Evolutionary conservation across 2,888 invertebrate genomes (phyloP).

Genomic region (Blera fallax): DNA sequence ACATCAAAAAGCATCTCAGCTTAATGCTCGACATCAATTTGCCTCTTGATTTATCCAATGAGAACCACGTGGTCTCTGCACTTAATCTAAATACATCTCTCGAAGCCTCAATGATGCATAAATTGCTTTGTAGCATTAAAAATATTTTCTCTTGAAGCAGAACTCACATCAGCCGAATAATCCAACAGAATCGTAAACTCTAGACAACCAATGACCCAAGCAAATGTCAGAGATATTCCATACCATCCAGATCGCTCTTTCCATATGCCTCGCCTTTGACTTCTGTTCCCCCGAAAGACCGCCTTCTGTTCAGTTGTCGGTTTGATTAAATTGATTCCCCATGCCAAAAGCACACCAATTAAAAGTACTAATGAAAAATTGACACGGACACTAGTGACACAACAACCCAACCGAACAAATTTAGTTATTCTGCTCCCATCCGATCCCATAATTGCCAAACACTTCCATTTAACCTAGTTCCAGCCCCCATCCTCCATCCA

Average conservation of each 20-base stretch:
- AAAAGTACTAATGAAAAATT: conserved; percentile 16
- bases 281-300: conserved; percentile 8
- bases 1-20: too few relatives aligned
- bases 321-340: conserved; percentile 44
- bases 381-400: not conserved
- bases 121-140: too few relatives aligned
- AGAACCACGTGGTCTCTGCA: too few relatives aligned
- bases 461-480: conserved; percentile 48
- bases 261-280: not conserved
- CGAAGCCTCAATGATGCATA: too few relatives aligned
- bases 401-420: conserved; percentile 4
- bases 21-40: too few relatives aligned
- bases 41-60: too few relatives aligned
- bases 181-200: too few relatives aligned
- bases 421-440: conserved; percentile 3
- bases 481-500: not conserved
- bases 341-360: conserved; percentile 29
- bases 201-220: too few relatives aligned
- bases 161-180: too few relatives aligned
- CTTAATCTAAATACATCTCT: too few relatives aligned
- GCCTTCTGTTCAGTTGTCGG: not conserved
- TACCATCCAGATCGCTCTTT: not conserved
- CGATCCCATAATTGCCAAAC: conserved; percentile 38
- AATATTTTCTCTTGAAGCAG: too few relatives aligned
- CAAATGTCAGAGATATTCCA: too few relatives aligned